These are phyloP conservation scores for Synergus japonicus DNA, from an alignment of 2,888 invertebrate species.

Conservation along the genomic window DNA sequence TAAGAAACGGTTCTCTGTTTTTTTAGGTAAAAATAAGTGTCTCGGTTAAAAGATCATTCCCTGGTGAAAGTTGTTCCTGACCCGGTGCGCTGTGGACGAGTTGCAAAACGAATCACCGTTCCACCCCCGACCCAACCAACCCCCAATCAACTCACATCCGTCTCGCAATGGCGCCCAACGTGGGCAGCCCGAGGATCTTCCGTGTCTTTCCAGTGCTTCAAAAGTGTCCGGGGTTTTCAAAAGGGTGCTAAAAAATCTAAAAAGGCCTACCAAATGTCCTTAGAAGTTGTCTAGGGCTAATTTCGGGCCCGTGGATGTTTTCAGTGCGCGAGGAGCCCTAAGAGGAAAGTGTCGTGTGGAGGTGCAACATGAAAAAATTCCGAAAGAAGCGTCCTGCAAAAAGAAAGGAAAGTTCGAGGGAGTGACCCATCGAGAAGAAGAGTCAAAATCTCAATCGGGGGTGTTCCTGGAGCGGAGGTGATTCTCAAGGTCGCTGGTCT, in stretches of 20 bases:
- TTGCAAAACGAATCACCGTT: conserved; percentile 12
- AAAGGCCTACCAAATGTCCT: neutral
- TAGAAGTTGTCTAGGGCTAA: neutral
- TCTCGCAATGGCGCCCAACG: conserved; percentile 67
- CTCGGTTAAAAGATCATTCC: neutral
- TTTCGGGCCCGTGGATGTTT: neutral
- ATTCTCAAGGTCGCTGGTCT: conserved; percentile 33
- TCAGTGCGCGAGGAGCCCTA: neutral
- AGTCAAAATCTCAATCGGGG: neutral
- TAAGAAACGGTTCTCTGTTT: neutral
- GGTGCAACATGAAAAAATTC: conserved; percentile 63
- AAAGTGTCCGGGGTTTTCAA: neutral
- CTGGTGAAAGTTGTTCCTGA: conserved; percentile 14
- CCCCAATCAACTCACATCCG: conserved; percentile 19
- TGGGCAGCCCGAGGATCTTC: conserved; percentile 50
- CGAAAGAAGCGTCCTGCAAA: conserved; percentile 66
- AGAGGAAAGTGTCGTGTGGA: neutral
- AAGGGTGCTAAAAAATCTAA: neutral
- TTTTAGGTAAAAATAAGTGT: neutral
- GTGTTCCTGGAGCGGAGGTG: conserved; percentile 36
- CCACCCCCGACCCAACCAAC: conserved; percentile 25
- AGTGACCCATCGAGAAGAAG: conserved; percentile 46
- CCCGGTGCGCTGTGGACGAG: conserved; percentile 19
- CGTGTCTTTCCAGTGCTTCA: conserved; percentile 13
- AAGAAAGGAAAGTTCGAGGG: conserved; percentile 58